Evolutionary conservation across 2,113 vertebrate genomes (phyloP), one percentile per base, ranked within the genome.

Genomic region (Phoxinus phoxinus): DNA sequence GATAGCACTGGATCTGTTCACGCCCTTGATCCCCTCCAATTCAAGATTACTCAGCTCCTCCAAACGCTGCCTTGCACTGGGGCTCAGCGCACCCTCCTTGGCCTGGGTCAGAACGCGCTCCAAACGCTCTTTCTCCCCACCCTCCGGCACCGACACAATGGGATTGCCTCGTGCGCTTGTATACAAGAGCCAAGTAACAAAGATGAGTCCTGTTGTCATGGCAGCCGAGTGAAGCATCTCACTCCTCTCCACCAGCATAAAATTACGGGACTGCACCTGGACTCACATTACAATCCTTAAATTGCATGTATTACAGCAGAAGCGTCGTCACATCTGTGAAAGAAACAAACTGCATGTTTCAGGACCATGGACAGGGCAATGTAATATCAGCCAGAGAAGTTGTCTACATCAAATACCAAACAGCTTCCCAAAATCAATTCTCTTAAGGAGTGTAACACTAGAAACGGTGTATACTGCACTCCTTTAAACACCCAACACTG

Each of bases 161-260:
- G 97, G 97, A 88, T 95, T 96, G 91, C 96, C 96, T 88, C 96
- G 93, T 90, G 94, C 90, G 76, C 94, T 90, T 23, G 91, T 91
- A 95, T 96, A 95, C 93, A 98, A 94, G 94, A 96, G 96, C 94
- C 96, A 97, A 86, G 96, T 95, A 93, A 97, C 94, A 85, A 98
- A 94, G 74, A 98, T 92, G 90, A 96, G 96, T 91, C 96, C 96
- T 94, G 94, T 96, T 95, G 97, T 97, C 97, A 98, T 98, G 95
- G 95, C 96, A 95, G 95, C 94, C 90, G 93, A 94, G 93, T 92
- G 94, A 93, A 95, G 95, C 97, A 96, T 96, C 94, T 94, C 96
- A 95, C 96, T 84, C 63, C 96, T 95, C 94, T 91, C 96, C 97
- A 96, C 96, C 95, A 93, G 93, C 90, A 85, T 73, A 72, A 72